Base-by-base conservation (phyloP, 2,797 vertebrate genomes). In the Phataginus tetradactyla region DNA sequence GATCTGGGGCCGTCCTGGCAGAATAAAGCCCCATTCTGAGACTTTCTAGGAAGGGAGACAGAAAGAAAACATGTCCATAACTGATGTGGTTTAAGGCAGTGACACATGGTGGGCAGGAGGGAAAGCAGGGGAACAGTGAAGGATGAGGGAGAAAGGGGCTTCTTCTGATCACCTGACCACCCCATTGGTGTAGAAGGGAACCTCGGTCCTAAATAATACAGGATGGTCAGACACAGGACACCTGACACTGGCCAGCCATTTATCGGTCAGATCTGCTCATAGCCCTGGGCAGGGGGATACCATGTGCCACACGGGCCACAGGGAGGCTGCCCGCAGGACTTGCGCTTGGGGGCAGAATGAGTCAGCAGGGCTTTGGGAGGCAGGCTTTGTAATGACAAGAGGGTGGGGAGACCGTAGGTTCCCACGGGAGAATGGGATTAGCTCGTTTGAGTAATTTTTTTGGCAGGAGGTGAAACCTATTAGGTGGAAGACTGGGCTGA, bases 241-340 rank as follows among this genome's bases (percentile, higher is more conserved):
- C 20, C 63, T 27, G 25, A 27, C 68, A 0, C 25, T 14, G 18
- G 90, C 51, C 49, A 27, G 53, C 25, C 25, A 10, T 32, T 20
- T n/a, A 4, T 37, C 3, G 6, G 29, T 25, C 51, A 17, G 45
- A 1, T 4, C 9, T 12, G 7, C 34, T 89, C 55, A 51, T 10
- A 51, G 77, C 32, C 17, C 25, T 4, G 45, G 66, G 42, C 27
- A 57, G 17, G 13, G 37, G 39, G 90, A 59, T 1, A 14, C 18
- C 4, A 2, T 23, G 2, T 0, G 53, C n/a, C 39, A 0, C 11
- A 18, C 11, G 27, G 63, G 14, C 57, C 32, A 27, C 55, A 0
- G 5, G 34, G 27, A 29, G 32, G 14, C 39, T 37, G 32, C 49
- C 1, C 37, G 49, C 1, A 18, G 72, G n/a, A 29, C 37, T 53